phyloP scores from a whole-genome alignment of 2,797 vertebrate genomes.

The Pseudocheirus occidentalis region DNA sequence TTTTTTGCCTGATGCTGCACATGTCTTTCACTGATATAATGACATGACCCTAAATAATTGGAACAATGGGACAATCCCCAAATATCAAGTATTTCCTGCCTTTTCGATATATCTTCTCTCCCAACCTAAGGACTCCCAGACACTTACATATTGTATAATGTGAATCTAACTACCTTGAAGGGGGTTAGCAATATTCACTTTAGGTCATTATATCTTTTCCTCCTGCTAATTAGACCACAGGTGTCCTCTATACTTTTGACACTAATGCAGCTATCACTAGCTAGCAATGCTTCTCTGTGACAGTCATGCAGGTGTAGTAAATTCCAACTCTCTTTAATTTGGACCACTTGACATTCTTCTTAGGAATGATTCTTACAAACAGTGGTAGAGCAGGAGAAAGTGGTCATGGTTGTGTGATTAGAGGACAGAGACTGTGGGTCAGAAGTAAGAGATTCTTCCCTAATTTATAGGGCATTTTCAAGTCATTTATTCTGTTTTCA shows the following conservation, averaged over 20 bases:
- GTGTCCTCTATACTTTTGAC: constrained; percentile 77
- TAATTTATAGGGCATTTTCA: constrained; percentile 43
- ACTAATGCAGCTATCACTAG: constrained; percentile 81
- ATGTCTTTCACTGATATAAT: neutral
- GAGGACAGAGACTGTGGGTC: constrained; percentile 28
- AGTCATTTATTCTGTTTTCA: neutral
- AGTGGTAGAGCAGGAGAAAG: constrained; percentile 59
- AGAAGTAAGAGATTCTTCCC: constrained; percentile 54
- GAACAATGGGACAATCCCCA: constrained; percentile 55
- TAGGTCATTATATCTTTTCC: constrained; percentile 77
- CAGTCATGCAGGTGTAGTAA: constrained; percentile 73
- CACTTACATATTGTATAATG: constrained; percentile 45
- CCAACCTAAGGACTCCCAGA: constrained; percentile 6
- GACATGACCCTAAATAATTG: constrained; percentile 42
- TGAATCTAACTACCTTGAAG: constrained; percentile 68
- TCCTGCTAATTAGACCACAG: constrained; percentile 80
- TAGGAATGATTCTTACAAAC: constrained; percentile 53
- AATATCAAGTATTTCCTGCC: neutral
- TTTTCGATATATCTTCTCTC: neutral
- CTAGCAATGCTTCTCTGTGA: constrained; percentile 74
- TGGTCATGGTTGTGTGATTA: constrained; percentile 50
- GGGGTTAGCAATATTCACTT: constrained; percentile 69
- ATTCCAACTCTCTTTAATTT: constrained; percentile 70
- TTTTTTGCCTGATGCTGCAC: constrained; percentile 4
- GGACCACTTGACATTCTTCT: constrained; percentile 58